Evolutionary conservation across 2,113 vertebrate genomes (phyloP).

Genomic region (Lepisosteus oculatus): DNA sequence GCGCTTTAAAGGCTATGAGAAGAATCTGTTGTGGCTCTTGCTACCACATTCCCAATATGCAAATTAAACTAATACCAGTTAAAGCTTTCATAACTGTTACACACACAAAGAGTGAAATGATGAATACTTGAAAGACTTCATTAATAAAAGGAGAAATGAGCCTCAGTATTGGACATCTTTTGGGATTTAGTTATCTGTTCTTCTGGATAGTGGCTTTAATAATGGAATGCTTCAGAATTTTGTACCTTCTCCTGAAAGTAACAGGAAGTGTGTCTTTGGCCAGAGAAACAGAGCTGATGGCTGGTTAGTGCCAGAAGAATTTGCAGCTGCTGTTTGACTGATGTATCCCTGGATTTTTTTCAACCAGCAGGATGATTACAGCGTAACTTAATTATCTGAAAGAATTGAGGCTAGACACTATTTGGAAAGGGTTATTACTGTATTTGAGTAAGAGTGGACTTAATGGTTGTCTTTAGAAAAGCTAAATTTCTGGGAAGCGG

Average conservation of each 20-base stretch:
- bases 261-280: background rate
- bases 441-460: background rate
- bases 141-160: no score
- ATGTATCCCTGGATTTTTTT: background rate
- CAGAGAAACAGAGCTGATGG: background rate
- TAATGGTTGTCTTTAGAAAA: background rate
- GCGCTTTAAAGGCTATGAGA: no score
- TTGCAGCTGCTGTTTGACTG: background rate
- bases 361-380: background rate
- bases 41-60: no score
- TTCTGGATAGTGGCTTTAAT: slow-evolving; percentile 23
- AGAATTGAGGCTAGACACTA: background rate
- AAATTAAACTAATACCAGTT: no score
- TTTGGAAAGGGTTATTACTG: background rate
- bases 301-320: background rate
- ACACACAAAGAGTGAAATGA: no score
- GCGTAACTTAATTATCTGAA: slow-evolving; percentile 5
- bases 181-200: background rate
- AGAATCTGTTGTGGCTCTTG: no score
- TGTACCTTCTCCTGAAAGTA: no score
- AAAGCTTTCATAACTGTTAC: no score
- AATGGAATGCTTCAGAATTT: slow-evolving; percentile 17
- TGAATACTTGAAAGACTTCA: no score
- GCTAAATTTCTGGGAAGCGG: background rate
- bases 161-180: no score